Evolutionary conservation across 1,140 invertebrate genomes (phyloP), one percentile per base, ranked within the genome.

Genomic region (Prorops nasuta): DNA sequence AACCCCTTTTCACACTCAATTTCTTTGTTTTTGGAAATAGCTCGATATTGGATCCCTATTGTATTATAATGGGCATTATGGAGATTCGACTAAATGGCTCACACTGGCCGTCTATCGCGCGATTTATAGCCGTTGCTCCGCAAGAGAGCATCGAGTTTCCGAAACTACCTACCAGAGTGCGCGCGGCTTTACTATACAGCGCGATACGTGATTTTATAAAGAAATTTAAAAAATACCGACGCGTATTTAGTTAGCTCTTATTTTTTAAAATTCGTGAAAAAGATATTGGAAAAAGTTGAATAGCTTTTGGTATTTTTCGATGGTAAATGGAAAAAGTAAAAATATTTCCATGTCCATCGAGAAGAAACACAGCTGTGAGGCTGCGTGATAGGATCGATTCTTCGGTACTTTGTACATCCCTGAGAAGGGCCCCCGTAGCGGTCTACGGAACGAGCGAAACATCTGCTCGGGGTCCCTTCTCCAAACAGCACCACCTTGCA

Each of bases 41-140:
- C n/a, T n/a, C n/a, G n/a, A n/a, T 41, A 39, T 36, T 19, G 47
- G 40, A 36, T 43, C 35, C 51, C 69, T 63, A 74, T 75, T 76
- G 74, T 76, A 76, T 75, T 76, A 58, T 75, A 76, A 76, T 76
- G 58, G 56, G 60, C 62, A 69, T 70, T 66, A 64, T 60, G 49
- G 56, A 62, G 54, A 59, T 63, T 64, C 56, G 49, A 54, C 51
- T 61, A 58, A 59, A 53, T 64, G 60, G 57, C 61, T 58, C 42
- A 42, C 46, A 51, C 37, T 40, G 39, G 14, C 37, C 15, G 58
- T 34, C 59, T 66, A 57, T 64, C 60, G 48, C 55, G 44, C 59
- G 59, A 68, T 69, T 72, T 73, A 68, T 66, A 31, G 54, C 46
- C 47, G 32, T 66, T 67, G 47, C 39, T 48, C 21, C 38, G 24